Base-by-base conservation (phyloP, 1,140 invertebrate species). In the Bombus superbus region DNA sequence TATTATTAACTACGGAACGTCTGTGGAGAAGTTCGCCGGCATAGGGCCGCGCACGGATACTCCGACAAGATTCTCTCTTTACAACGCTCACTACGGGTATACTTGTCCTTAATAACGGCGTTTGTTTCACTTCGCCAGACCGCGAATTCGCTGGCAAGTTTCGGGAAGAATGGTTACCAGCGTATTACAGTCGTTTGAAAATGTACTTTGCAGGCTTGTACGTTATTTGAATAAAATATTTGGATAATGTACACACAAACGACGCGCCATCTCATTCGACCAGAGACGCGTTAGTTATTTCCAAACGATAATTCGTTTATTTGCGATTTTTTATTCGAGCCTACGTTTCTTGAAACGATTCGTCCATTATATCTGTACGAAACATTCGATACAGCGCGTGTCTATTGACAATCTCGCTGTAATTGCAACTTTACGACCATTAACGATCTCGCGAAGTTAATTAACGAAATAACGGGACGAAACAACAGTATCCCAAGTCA, bases 1-100 rank as follows among this genome's bases (percentile, higher is more conserved):
- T 64, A 82, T 82, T 81, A 86, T 86, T 86, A 86, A 82, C 85
- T 86, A 57, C 38, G 80, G 72, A 76, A 82, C 66, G 64, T 86
- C 80, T 82, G 72, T 32, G 66, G 47, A 57, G 82, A 84, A 84
- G 47, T 85, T 85, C 25, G 38, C 28, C 11, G 13, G 25, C 38
- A 22, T 28, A 64, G n/a, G 28, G 59, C 59, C 10, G 25, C 28
- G 4, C 59, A 62, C 25, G 59, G 59, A 62, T 62, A n/a, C 28
- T n/a, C 10, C 8, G 11, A 57, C 47, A 72, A 81, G 71, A 82
- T 74, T 82, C 64, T 28, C 25, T n/a, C 3, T 28, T n/a, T 72
- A 28, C 53, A 35, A 8, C 72, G 15, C 8, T n/a, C 18, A 13
- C 35, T 18, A 6, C 9, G 6, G 8, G 3, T 68, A 18, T 38